Evolutionary conservation across 2,113 vertebrate genomes (phyloP), one percentile per base, ranked within the genome.

Genomic region (Megaceryle maxima): DNA sequence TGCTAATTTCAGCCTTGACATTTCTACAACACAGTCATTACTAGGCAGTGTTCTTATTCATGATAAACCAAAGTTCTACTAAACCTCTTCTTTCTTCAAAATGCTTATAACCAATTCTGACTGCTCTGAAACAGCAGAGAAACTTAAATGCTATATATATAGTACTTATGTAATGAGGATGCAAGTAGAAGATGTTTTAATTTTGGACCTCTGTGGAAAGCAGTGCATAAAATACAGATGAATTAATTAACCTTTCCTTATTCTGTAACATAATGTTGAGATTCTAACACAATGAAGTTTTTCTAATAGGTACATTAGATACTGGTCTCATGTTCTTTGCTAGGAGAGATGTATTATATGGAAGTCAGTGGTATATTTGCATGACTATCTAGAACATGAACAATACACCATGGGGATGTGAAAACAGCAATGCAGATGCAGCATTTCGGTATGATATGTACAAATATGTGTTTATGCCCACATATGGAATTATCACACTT

Each of bases 131-230:
- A 75, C 78, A 80, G 74, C 88, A 33, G 90, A 76, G 75, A 91
- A 88, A 73, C 72, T 91, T 81, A 53, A 79, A 51, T 90, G 46
- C 53, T 84, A 70, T 94, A 84, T 88, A 85, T 88, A 84, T 95
- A 90, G 78, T 56, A 63, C 85, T 96, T 96, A 96, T 48, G 46
- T 86, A 92, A 95, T 88, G 69, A 89, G 92, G 70, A 90, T 80
- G 70, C 80, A 86, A 86, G 37, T 84, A 83, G 39, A 82, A 95
- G 72, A 50, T 82, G 69, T 90, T 95, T 96, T 92, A 93, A 97
- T 96, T 95, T 96, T 95, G 88, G 91, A 83, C 68, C 76, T 92
- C 73, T 78, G 26, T 59, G 55, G 75, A 94, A 95, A 94, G 75
- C 76, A 88, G 26, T 46, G 67, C n/a, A 64, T 43, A 64, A 95